Base-by-base conservation (phyloP, 2,888 invertebrate species). In the Acrobasis repandana region DNA sequence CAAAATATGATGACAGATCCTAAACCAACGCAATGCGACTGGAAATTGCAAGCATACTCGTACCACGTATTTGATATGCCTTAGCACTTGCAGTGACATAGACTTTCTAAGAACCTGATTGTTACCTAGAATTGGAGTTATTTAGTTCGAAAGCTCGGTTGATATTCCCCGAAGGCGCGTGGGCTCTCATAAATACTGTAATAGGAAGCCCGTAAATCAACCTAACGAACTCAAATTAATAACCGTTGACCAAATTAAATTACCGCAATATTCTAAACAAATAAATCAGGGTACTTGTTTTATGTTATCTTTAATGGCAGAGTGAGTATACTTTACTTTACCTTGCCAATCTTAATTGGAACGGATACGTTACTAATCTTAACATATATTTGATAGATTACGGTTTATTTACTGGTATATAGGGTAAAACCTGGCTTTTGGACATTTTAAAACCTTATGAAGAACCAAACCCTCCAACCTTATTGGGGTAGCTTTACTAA, bases 101-200 rank as follows among this genome's bases (percentile, higher is more conserved):
- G 36, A 38, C 38, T 54, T 54, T 54, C 36, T 38, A 54, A 16
- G 54, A 54, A 54, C 54, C 18, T 38, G 14, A 54, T 54, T 36
- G 18, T 18, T 54, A 16, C 36, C 18, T 38, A 54, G 38, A 54
- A 54, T 38, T 14, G 8, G 38, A 54, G 38, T 18, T 54, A 18
- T 16, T 36, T 38, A 14, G 36, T 38, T 54, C 16, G 16, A 54
- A 50, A n/a, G 18, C 54, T 36, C 11, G 2, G 33, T 11, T 36
- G 54, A 18, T 38, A 54, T 54, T 54, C 54, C 54, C 14, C 54
- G 54, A 54, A 54, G 54, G 18, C 54, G 18, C 36, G 16, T 38
- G 16, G 54, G 15, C 9, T 10, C 36, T 38, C 54, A 38, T 54
- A 54, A 54, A 54, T 54, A 54, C 36, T 54, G 38, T 38, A 38